Conservation (phyloP, 2,888 invertebrate species). For the Carcina quercana region DNA sequence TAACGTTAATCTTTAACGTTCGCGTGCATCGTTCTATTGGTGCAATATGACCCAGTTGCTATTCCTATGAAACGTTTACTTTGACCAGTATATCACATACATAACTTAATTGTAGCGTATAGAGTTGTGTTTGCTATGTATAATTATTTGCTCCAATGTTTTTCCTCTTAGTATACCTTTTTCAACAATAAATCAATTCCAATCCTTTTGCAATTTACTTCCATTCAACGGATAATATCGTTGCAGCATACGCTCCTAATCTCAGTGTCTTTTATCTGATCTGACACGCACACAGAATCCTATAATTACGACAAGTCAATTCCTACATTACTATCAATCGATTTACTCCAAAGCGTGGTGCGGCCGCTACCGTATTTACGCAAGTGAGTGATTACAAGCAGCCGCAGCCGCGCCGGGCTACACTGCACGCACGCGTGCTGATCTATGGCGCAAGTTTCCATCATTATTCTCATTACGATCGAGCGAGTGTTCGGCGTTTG, state of each 20-base stretch:
- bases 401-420: too few species aligned
- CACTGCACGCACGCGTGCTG: constrained; percentile 52
- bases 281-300: too few species aligned
- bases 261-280: too few species aligned
- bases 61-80: constrained; percentile 43
- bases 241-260: too few species aligned
- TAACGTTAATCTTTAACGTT: constrained; percentile 52
- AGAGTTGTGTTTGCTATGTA: background rate
- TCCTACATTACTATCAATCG: constrained; percentile 24
- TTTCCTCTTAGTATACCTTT: too few species aligned
- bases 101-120: background rate
- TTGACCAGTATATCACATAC: constrained; percentile 5
- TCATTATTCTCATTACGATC: constrained; percentile 63
- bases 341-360: constrained; percentile 34
- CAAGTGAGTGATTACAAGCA: constrained; percentile 60
- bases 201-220: too few species aligned
- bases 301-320: constrained; percentile 24
- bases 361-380: constrained; percentile 56
- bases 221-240: too few species aligned
- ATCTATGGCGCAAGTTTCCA: constrained; percentile 59
- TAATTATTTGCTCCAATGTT: too few species aligned
- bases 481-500: constrained; percentile 38
- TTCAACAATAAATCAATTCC: too few species aligned
- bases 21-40: constrained; percentile 60
- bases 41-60: constrained; percentile 61